phyloP scores from a whole-genome alignment of 2,888 invertebrate genomes.

The Diloba caeruleocephala region DNA sequence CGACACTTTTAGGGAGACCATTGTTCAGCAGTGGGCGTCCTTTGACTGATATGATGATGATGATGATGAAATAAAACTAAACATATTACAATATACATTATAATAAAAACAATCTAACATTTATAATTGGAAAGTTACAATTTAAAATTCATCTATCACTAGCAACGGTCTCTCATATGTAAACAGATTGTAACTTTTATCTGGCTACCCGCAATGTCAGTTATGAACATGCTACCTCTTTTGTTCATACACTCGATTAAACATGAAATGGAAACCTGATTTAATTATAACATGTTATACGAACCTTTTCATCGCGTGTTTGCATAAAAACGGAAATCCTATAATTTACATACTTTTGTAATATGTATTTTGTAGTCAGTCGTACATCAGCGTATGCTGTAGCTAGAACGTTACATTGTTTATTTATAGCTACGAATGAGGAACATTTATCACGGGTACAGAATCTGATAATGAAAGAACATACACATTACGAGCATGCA shows the following conservation, averaged over 20 bases:
- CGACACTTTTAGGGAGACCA: too few species aligned
- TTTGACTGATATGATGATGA: too few species aligned
- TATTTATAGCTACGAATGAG: too few species aligned
- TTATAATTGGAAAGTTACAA: neutral
- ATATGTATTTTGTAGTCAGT: too few species aligned
- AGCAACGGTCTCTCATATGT: neutral
- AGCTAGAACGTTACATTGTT: too few species aligned
- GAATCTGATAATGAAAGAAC: too few species aligned
- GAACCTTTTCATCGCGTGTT: conserved; percentile 38
- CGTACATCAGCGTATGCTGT: too few species aligned
- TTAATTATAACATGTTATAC: conserved; percentile 38
- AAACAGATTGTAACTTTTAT: conserved; percentile 26
- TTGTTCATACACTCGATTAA: conserved; percentile 37
- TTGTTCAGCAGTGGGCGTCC: too few species aligned
- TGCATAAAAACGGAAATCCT: conserved; percentile 25
- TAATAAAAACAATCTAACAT: neutral
- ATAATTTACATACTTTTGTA: conserved; percentile 27
- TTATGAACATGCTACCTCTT: conserved; percentile 20
- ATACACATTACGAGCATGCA: too few species aligned
- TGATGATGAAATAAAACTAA: neutral
- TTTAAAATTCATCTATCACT: neutral
- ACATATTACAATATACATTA: too few species aligned
- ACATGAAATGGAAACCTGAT: conserved; percentile 44
- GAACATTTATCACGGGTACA: too few species aligned
- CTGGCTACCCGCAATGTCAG: conserved; percentile 17